A percentile compares a stretch with the other conserved stretches of the same genome.
phyloP scores from a whole-genome alignment of 2,888 invertebrate species.

The Conchocele bisecta region DNA sequence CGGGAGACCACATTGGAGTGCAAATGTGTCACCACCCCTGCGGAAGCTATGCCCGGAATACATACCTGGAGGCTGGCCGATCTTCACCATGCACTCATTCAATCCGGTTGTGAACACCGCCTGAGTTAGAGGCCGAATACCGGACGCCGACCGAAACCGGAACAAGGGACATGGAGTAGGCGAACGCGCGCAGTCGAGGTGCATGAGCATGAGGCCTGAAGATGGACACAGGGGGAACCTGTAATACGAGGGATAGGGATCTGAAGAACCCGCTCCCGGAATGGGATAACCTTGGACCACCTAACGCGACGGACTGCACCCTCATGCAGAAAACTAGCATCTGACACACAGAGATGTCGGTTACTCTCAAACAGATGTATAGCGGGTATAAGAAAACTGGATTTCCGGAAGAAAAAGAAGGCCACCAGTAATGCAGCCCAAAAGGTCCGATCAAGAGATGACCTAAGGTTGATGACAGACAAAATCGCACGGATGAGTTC shows the following conservation, averaged over 20 bases:
- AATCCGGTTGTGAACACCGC: not conserved
- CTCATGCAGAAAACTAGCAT: not conserved
- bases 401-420: not conserved
- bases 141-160: not conserved
- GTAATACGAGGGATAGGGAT: constrained; percentile 12
- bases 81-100: not conserved
- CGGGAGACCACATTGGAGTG: constrained; percentile 4
- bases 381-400: not conserved
- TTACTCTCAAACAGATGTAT: not conserved
- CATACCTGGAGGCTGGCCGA: constrained; percentile 11
- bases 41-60: constrained; percentile 16
- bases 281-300: constrained; percentile 1
- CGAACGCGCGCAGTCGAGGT: no score
- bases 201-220: no score
- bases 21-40: constrained; percentile 21
- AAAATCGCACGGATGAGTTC: not conserved
- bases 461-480: not conserved
- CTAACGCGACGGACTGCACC: not conserved
- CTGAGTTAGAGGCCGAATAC: not conserved
- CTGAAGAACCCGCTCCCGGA: not conserved
- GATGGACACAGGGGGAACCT: no score
- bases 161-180: not conserved
- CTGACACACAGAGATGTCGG: not conserved
- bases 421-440: not conserved
- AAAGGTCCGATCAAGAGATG: not conserved